Base-by-base conservation (phyloP, 23 tunicate genomes). In the Ascidia mentula region DNA sequence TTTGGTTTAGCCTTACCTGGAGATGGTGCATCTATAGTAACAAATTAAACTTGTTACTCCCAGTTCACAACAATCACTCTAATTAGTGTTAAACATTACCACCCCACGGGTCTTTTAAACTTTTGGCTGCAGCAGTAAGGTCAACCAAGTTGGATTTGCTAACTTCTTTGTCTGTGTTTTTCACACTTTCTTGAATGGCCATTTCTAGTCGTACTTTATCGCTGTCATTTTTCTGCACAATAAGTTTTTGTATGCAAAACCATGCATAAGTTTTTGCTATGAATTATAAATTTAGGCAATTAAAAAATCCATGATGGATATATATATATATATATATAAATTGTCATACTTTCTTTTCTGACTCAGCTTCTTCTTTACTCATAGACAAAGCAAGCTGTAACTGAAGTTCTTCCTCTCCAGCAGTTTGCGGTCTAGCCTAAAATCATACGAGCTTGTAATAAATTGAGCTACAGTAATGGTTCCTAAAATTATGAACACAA, bases 331-430 rank as follows among this genome's bases (percentile, higher is more conserved):
- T n/a, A n/a, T n/a, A n/a, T n/a, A n/a, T n/a, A n/a, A n/a, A n/a
- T n/a, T n/a, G n/a, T 45, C 69, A 0, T 26, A 93, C 93, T 70
- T 93, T 93, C 40, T 84, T 84, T 32, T 93, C 96, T 8, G 74
- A 73, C 75, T 95, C 99, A 40, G 99, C 99, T 59, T 95, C 99
- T 78, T 95, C 99, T 80, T 95, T 95, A 73, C 92, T 86, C 99
- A 95, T 95, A 6, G 96, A 83, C 35, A 95, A 74, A 69, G 99
- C 99, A 53, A 95, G 85, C 60, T 95, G 99, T 7, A 95, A 85
- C 65, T 95, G 99, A 18, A 95, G 61, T 75, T 90, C 99, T 79
- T 95, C 99, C 74, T 95, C 99, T 0, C 90, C 87, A 69, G 89
- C 91, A 60, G 99, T 89, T 74, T 89, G 95, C 3, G 95, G 95